phyloP scores from a whole-genome alignment of 2,888 invertebrate genomes.

The Stenodema calcarata region DNA sequence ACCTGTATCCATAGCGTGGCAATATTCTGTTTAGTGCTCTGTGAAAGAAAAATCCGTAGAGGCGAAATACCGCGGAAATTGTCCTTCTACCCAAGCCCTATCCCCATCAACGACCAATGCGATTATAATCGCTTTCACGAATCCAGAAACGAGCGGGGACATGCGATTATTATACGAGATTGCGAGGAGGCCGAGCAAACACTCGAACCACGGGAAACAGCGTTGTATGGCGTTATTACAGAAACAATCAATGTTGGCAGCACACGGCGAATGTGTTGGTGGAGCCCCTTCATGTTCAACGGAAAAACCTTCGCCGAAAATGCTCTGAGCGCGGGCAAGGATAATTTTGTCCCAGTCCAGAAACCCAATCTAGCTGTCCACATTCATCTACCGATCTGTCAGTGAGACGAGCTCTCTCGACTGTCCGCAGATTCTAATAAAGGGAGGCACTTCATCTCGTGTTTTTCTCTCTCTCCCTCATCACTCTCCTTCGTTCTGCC shows the following conservation, averaged over 20 bases:
- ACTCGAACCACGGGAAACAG: neutral
- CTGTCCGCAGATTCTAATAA: constrained; percentile 8
- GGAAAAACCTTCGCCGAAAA: neutral
- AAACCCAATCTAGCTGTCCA: constrained; percentile 16
- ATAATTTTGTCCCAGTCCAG: neutral
- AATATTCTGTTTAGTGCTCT: no score
- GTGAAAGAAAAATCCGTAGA: neutral
- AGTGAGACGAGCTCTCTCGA: neutral
- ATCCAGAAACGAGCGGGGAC: neutral
- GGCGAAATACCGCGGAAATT: neutral
- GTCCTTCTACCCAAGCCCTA: neutral
- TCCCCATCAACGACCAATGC: neutral
- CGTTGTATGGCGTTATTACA: neutral
- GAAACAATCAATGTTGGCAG: neutral
- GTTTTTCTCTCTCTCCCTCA: neutral
- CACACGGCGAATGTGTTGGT: neutral
- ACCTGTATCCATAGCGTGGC: no score
- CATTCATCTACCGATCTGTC: constrained; percentile 10
- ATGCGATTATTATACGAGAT: neutral
- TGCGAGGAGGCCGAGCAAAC: neutral
- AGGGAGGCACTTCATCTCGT: constrained; percentile 13
- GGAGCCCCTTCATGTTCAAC: neutral
- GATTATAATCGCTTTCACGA: neutral
- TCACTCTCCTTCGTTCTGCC: neutral
- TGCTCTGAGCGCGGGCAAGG: neutral